phyloP scores from a whole-genome alignment of 2,888 invertebrate genomes.

The Agrotis clavis region DNA sequence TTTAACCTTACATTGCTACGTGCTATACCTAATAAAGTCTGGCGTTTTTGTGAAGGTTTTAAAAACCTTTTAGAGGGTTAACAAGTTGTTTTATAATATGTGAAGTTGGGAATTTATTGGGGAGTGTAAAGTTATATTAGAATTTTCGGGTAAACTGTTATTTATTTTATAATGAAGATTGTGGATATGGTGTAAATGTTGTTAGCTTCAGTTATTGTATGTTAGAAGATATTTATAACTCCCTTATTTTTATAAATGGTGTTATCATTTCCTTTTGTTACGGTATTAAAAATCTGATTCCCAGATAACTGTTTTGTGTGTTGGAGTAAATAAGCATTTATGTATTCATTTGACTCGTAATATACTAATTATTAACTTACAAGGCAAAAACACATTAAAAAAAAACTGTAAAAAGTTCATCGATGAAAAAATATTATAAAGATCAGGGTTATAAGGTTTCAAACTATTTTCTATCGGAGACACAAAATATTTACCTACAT shows the following conservation, averaged over 20 bases:
- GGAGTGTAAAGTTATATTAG: slow-evolving; percentile 26
- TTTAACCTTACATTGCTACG: slow-evolving; percentile 63
- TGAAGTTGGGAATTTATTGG: slow-evolving; percentile 49
- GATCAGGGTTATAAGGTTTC: too few relatives aligned
- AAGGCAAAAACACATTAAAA: too few relatives aligned
- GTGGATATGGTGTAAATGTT: background rate
- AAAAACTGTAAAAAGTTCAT: too few relatives aligned
- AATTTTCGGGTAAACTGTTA: slow-evolving; percentile 26
- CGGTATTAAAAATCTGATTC: too few relatives aligned
- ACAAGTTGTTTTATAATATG: slow-evolving; percentile 67
- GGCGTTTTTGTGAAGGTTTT: slow-evolving; percentile 58
- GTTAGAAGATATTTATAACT: background rate
- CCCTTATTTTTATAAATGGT: too few relatives aligned
- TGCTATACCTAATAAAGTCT: slow-evolving; percentile 75
- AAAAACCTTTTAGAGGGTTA: slow-evolving; percentile 61
- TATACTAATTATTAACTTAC: too few relatives aligned
- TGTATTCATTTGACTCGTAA: too few relatives aligned
- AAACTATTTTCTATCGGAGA: too few relatives aligned
- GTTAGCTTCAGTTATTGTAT: background rate
- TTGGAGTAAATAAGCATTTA: too few relatives aligned
- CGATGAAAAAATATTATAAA: too few relatives aligned
- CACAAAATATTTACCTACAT: slow-evolving; percentile 13
- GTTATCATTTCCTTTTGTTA: too few relatives aligned
- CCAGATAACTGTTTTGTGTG: too few relatives aligned
- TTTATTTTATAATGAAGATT: slow-evolving; percentile 15